Evolutionary conservation across 1,140 invertebrate species (phyloP), one percentile per base, ranked within the genome.

Genomic region (Drosophila parvula): DNA sequence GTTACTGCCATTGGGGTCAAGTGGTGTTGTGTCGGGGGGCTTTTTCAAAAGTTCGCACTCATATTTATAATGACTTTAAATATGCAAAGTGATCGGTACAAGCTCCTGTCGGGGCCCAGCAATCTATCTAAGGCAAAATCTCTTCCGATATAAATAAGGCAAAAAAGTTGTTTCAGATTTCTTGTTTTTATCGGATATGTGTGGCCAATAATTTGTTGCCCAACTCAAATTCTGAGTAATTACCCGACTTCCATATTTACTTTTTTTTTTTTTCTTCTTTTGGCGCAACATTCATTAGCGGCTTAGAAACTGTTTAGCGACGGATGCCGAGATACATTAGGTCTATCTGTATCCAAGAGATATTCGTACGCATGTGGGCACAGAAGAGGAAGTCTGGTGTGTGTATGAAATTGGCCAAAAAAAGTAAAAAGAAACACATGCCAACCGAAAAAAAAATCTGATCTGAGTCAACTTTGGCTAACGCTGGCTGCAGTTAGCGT

Each of bases 161-260:
- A 16, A 47, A 27, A 62, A 53, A 62, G 56, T 56, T 53, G 53
- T 47, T 47, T 34, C 27, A 3, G 43, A 9, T 56, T 60, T 51
- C 60, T 45, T 32, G 45, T 73, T 38, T 57, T 86, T 86, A 88
- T 86, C 79, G 71, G 70, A 79, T 78, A 81, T 68, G 67, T 58
- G 62, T 74, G 67, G 69, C 79, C 63, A 27, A 79, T 82, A 83
- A 77, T 88, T 83, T 86, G 82, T 85, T 86, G 62, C 73, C 50
- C 71, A 69, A 76, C 57, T 58, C 70, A 55, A 36, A 79, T 86
- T 88, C 83, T 86, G 71, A 86, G 83, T 88, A 88, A 85, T 85
- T 84, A 78, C 64, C 47, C 58, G 53, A 65, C 51, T 56, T 56
- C 65, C 53, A 78, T 55, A 14, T 6, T 2, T 22, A 22, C n/a